Evolutionary conservation across 2,113 vertebrate genomes (phyloP), one percentile per base, ranked within the genome.

Genomic region (Nothobranchius kuhntae): DNA sequence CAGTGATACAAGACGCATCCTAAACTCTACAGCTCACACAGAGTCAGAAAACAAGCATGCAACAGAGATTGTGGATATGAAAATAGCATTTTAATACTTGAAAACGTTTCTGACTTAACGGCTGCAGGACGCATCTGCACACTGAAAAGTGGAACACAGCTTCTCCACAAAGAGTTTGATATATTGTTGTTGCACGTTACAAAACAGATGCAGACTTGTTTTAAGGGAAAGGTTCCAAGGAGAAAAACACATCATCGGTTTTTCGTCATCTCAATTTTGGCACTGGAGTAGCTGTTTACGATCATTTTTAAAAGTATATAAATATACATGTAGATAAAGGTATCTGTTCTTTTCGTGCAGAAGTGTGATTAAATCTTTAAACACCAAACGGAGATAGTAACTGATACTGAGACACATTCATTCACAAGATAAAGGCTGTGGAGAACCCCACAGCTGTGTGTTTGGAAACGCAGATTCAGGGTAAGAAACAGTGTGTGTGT

Each of bases 1-100:
- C 81, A 80, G 60, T 84, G 76, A 87, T 84, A 87, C 73, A 71
- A 86, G 73, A 87, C 76, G 88, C 84, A 75, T 85, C 79, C 84
- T 89, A 89, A 48, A 85, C 74, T 82, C 84, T 86, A 87, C 71
- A 65, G 86, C 73, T 89, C 71, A 45, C 74, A 83, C 73, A 73
- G 85, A 73, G 85, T 90, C 86, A 84, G 80, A 86, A 89, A 83
- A 67, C 65, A 83, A 89, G 81, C 88, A 91, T 89, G 89, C 85
- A 70, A 90, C 79, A 85, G 60, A 86, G 80, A 84, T 85, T 80
- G 88, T 87, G 89, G 85, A 91, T 86, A 85, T 84, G 82, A 80
- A 82, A 84, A 87, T 63, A 85, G 74, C 79, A 79, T 85, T 73
- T 73, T 77, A 42, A 62, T 42, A 79, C 45, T 76, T 76, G 24